phyloP scores from a whole-genome alignment of 2,797 vertebrate species.

The Silurus aristotelis region DNA sequence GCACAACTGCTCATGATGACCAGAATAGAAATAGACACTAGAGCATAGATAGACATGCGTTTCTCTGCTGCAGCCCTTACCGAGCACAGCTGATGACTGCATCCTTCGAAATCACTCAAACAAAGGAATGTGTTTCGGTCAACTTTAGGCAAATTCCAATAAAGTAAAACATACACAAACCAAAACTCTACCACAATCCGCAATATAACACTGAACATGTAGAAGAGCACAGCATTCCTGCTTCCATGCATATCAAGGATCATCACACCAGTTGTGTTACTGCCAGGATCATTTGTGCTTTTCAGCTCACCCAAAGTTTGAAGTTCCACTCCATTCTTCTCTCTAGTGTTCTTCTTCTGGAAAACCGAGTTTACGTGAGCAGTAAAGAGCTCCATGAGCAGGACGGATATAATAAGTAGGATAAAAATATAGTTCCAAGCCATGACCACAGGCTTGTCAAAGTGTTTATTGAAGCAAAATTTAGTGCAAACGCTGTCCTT shows the following conservation, averaged over 20 bases:
- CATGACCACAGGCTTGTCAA: conserved; percentile 57
- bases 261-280: background rate
- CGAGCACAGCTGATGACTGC: conserved; percentile 29
- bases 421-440: conserved; percentile 65
- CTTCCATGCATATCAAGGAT: conserved; percentile 61
- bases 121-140: rapidly evolving
- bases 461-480: conserved; percentile 60
- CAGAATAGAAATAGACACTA: conserved; percentile 55
- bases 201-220: conserved; percentile 60
- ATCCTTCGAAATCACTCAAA: background rate
- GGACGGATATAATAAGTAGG: conserved; percentile 58
- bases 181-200: conserved; percentile 54
- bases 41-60: conserved; percentile 60
- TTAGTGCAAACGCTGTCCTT: conserved; percentile 33
- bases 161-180: conserved; percentile 58
- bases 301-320: conserved; percentile 34
- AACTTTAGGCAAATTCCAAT: conserved; percentile 61
- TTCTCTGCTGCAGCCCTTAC: conserved; percentile 58
- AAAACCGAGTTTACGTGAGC: conserved; percentile 52
- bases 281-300: background rate
- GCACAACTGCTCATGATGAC: conserved; percentile 51
- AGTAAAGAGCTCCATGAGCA: conserved; percentile 65
- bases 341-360: conserved; percentile 42
- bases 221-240: conserved; percentile 51
- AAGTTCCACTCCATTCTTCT: conserved; percentile 33